Percentiles rank a stretch among this genome's conserved stretches.
phyloP scores from a whole-genome alignment of 2,113 vertebrate species.

The Chroicocephalus ridibundus region DNA sequence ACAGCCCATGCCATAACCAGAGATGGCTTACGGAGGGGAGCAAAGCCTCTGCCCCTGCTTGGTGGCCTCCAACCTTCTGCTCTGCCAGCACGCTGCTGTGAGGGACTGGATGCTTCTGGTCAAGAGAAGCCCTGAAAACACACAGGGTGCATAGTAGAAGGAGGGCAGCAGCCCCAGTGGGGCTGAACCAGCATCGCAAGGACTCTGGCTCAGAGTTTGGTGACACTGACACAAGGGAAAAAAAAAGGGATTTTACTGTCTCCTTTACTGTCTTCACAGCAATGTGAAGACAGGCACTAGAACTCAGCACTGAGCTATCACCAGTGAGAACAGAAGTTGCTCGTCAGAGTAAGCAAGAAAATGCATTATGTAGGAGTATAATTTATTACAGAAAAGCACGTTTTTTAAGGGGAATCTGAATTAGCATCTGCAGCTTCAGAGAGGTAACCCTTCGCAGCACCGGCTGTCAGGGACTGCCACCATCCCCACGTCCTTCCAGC shows the following conservation, averaged over 20 bases:
- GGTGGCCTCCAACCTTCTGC: not conserved
- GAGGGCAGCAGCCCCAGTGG: not conserved
- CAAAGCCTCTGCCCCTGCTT: not conserved
- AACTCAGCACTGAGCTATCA: not conserved
- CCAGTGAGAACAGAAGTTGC: not conserved
- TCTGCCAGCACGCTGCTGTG: not conserved
- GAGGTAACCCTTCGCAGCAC: not conserved
- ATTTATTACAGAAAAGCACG: not conserved
- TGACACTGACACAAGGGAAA: not conserved
- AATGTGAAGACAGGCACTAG: not conserved
- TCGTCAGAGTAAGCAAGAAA: not conserved
- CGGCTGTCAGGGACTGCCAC: not conserved
- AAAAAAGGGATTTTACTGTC: not conserved
- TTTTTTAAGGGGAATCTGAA: not conserved
- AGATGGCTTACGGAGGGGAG: not conserved
- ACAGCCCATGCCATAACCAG: not conserved
- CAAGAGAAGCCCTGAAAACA: not conserved
- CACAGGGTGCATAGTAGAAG: not conserved
- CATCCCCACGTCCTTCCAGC: not conserved
- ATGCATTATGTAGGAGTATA: not conserved
- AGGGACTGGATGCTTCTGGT: not conserved
- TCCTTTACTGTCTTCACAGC: not conserved
- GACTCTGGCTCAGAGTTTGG: not conserved
- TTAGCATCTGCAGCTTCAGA: not conserved
- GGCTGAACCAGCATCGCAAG: not conserved